Base-by-base conservation (phyloP, 2,888 invertebrate species). In the Pyrrhosoma nymphula region DNA sequence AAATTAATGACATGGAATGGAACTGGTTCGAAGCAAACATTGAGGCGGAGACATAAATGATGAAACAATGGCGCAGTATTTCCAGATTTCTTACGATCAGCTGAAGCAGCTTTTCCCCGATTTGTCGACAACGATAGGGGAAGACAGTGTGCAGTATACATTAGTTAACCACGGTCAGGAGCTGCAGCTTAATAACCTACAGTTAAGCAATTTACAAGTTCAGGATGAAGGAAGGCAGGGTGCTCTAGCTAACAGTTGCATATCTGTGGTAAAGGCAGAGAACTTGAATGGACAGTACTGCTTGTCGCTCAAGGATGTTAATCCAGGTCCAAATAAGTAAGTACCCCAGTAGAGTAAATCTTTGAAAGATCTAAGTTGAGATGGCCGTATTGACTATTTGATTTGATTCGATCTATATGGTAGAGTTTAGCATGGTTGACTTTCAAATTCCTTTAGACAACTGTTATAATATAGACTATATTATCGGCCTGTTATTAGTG, bases 41-140 rank as follows among this genome's bases (percentile, higher is more conserved):
- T 91, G 63, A 63, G 35, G 23, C 60, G 91, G 26, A 91, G 63
- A 63, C 63, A 35, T 91, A 91, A 47, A 91, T 60, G 63, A 91
- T 91, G 91, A 91, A 63, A 91, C 91, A 69, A 91, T 91, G 91
- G 91, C 91, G 63, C 91, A 91, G 91, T 91, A 91, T 63, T 91
- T 63, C 91, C 91, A 91, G 63, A 91, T 91, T 91, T 91, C 91
- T 39, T 91, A 26, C 39, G 91, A 91, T 91, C 91, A 91, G 91
- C 91, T 91, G 91, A 91, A 91, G 63, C 91, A 91, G 39, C 91
- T 91, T 63, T 69, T 91, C 63, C 91, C 91, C 23, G 91, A 69
- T 91, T 63, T 91, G 30, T 23, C 91, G 39, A 39, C 60, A 91
- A 90, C 60, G 60, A 30, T 63, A 63, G 91, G 91, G 63, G 91